Evolutionary conservation across 2,113 vertebrate genomes (phyloP), one percentile per base, ranked within the genome.

Genomic region (Falco punctatus): DNA sequence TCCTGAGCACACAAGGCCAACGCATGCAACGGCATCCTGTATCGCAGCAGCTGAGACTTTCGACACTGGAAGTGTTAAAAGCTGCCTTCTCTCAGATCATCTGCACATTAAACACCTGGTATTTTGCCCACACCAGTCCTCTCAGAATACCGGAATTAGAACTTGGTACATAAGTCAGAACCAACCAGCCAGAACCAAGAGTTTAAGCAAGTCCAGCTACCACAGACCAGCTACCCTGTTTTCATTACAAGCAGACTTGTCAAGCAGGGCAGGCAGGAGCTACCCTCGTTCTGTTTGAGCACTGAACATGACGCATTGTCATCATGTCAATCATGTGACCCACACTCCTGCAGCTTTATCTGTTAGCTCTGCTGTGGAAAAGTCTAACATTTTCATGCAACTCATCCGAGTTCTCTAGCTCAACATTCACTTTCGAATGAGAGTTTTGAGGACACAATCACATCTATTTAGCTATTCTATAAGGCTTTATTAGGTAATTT

Each of bases 261-360:
- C 38, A 21, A 16, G 42, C 35, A 35, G 35, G 35, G 30, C 35
- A 44, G 13, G 24, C 26, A 20, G 18, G 32, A 66, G 51, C 27
- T 15, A 30, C 30, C 13, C 20, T 21, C 4, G 1, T 42, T 23
- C 30, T 20, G 26, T 49, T 13, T 3, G 11, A n/a, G 30, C 66
- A 20, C 62, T 15, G 1, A 20, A 5, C n/a, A 42, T 23, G 11
- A 14, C 30, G 16, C 4, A 2, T 5, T 6, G 20, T 9, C 32
- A 13, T 77, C 14, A 0, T n/a, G 51, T 17, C 42, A 28, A 0
- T 5, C 4, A 0, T 5, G 15, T 6, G 21, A 27, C 33, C 54
- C 15, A 2, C 8, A 35, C 7, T 57, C 17, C 88, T 22, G 16
- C 64, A 72, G 54, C 23, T 26, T 5, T 0, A 24, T 3, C 38